Conservation (phyloP, 2,113 vertebrate species). For the Meleagris gallopavo region DNA sequence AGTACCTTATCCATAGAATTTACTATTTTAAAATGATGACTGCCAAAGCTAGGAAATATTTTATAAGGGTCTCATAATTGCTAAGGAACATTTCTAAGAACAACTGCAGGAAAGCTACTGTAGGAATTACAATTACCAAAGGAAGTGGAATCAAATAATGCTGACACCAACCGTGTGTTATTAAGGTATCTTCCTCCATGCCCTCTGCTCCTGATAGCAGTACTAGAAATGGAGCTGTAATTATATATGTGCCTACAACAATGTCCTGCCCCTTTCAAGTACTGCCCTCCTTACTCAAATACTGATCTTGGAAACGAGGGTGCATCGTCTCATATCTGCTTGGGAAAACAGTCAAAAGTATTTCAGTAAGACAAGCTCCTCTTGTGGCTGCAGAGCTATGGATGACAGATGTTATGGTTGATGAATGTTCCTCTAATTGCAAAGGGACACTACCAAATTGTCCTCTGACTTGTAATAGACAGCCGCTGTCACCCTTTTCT, state of each 20-base stretch:
- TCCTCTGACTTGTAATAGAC: conserved; percentile 2
- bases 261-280: background rate
- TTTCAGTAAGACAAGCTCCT: background rate
- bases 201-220: background rate
- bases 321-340: background rate
- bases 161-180: background rate
- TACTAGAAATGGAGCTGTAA: background rate
- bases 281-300: background rate
- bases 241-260: background rate
- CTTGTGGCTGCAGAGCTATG: background rate
- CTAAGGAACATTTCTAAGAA: background rate
- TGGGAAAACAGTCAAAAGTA: background rate
- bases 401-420: background rate
- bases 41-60: background rate
- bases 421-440: conserved; percentile 27
- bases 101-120: background rate
- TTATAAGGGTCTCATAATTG: background rate
- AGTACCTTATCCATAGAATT: background rate
- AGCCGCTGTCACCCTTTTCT: background rate
- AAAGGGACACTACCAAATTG: conserved; percentile 13
- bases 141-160: background rate
- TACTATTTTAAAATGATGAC: background rate
- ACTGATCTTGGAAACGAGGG: background rate
- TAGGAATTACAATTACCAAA: background rate
- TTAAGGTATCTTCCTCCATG: background rate